These are phyloP conservation scores for Pseudococcus jackbeardsleyi DNA, from an alignment of 2,888 invertebrate genomes.

Conservation along the genomic window DNA sequence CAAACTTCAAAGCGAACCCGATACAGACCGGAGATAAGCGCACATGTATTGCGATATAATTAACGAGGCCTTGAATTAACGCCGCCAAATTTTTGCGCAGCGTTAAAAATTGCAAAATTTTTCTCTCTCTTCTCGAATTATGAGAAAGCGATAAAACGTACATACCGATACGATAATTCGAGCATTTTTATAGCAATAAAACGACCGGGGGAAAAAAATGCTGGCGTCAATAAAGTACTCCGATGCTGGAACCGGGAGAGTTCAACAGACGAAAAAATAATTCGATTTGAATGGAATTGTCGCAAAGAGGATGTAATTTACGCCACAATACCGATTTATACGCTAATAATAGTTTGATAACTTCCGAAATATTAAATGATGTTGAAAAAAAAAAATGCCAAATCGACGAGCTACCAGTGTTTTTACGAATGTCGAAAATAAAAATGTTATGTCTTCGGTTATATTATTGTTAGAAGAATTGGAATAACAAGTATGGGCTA, in stretches of 20 bases:
- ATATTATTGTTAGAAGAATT: not conserved
- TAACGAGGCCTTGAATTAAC: constrained; percentile 47
- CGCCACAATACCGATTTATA: not conserved
- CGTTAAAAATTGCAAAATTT: constrained; percentile 40
- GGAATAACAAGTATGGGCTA: not conserved
- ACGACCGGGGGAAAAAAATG: not conserved
- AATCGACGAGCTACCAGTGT: not conserved
- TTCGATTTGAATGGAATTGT: not conserved
- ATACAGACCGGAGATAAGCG: constrained; percentile 31
- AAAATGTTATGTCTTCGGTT: not conserved
- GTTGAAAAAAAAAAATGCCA: not conserved
- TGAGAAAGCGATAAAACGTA: not conserved
- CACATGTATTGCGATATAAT: constrained; percentile 13
- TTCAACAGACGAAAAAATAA: constrained; percentile 16
- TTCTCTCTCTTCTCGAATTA: not conserved
- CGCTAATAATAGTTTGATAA: constrained; percentile 29
- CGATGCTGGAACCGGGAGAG: not conserved
- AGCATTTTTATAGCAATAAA: not conserved
- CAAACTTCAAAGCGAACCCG: constrained; percentile 41
- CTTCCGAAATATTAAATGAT: constrained; percentile 37
- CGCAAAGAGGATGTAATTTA: not conserved
- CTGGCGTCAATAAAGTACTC: constrained; percentile 19
- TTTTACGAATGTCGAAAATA: constrained; percentile 23
- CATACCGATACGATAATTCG: not conserved
- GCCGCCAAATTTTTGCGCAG: constrained; percentile 46